Evolutionary conservation across 1,140 invertebrate genomes (phyloP), one percentile per base, ranked within the genome.

Genomic region (Colletes gigas): DNA sequence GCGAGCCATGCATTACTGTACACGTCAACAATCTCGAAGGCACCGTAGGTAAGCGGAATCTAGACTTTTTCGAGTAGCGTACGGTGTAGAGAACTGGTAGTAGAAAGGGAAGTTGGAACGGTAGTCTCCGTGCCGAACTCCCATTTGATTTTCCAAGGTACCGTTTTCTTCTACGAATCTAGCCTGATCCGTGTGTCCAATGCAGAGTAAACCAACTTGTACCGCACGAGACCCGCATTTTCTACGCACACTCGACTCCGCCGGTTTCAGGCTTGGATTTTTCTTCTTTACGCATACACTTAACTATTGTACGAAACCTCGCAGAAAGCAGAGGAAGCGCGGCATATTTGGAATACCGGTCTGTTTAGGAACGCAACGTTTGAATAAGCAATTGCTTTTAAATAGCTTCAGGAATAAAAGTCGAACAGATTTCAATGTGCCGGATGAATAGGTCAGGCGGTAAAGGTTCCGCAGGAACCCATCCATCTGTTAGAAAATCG

Each of bases 161-260:
- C 87, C 87, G 87, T 88, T 88, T 87, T 60, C 80, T 88, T 88
- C 85, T 60, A 68, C 67, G 85, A 88, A 88, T 73, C 79, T 71
- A 67, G 72, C 79, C 59, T 75, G 57, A 81, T 78, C 74, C 73
- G 59, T 84, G 63, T 81, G 76, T 65, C 63, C 30, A 4, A 52
- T 65, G 19, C 60, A 47, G 44, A 12, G 17, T 17, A 59, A 59
- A 69, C 39, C 19, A 59, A 78, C 68, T 70, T 54, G 68, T 67
- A 82, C n/a, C 7, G 39, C 50, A 68, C 44, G 15, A 59, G 57
- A 78, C 44, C 19, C 15, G 63, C 44, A 73, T 68, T 83, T 67
- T 68, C 70, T 62, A 50, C 17, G 41, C 73, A 79, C 41, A 8
- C 41, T 8, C 39, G 3, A 44, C 63, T 19, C 14, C 14, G 17